These are phyloP conservation scores for Halcyon senegalensis DNA, from an alignment of 2,113 vertebrate species.

Conservation along the genomic window DNA sequence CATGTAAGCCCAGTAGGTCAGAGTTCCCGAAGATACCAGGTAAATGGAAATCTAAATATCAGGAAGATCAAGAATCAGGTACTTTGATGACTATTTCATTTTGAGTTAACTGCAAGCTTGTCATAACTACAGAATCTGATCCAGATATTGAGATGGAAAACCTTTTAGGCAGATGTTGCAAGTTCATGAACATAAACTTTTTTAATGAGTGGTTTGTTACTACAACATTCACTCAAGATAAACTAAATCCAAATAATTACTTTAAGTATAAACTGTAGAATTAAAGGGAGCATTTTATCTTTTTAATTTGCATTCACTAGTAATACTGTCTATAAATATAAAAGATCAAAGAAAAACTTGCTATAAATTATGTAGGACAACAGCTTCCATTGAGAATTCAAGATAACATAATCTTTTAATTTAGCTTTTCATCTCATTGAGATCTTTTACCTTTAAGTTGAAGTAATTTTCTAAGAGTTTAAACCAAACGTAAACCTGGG, in stretches of 20 bases:
- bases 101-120: background rate
- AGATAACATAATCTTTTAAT: background rate
- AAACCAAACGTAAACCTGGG: background rate
- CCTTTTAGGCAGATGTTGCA: background rate
- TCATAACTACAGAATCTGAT: background rate
- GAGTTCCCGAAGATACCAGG: background rate
- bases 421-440: conserved; percentile 4
- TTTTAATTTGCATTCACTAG: conserved; percentile 6
- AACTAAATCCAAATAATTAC: conserved; percentile 42
- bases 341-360: conserved; percentile 54
- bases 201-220: background rate
- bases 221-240: background rate
- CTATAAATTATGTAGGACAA: conserved; percentile 48
- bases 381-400: conserved; percentile 21
- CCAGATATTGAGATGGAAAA: background rate
- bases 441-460: background rate
- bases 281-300: background rate
- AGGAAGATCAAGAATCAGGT: background rate
- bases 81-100: background rate
- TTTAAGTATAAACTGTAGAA: background rate
- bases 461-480: background rate
- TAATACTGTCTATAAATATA: conserved; percentile 1
- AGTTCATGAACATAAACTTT: background rate
- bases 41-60: background rate
- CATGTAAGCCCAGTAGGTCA: background rate